phyloP scores from a whole-genome alignment of 64 coral and sea anemone genomes.

The Porites australiensis region DNA sequence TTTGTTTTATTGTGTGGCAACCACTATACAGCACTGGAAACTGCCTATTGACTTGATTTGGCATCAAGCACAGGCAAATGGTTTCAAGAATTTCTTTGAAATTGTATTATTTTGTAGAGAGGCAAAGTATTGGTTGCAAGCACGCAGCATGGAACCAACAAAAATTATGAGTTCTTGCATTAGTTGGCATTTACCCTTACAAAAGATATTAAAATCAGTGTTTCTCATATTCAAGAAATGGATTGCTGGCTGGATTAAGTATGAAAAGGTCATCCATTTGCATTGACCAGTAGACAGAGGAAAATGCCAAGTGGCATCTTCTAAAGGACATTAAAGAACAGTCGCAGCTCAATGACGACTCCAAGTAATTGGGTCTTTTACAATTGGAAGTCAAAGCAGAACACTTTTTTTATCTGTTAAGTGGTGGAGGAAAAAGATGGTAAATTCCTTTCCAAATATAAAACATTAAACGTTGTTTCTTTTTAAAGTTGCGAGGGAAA shows the following conservation, averaged over 20 bases:
- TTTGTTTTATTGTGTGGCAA: too few species aligned
- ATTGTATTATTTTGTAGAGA: neutral
- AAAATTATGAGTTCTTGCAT: conserved; percentile 1
- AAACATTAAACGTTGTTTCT: neutral
- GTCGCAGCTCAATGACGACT: neutral
- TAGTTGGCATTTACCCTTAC: neutral
- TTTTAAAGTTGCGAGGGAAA: neutral
- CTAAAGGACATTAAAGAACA: neutral
- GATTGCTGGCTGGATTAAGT: conserved; percentile 3
- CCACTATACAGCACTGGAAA: too few species aligned
- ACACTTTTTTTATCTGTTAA: neutral
- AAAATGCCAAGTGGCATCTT: conserved; percentile 5
- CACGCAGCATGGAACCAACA: neutral
- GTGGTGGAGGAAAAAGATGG: neutral
- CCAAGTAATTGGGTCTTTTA: neutral
- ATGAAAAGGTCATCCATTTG: conserved; percentile 1
- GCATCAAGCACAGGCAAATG: neutral
- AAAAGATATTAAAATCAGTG: neutral
- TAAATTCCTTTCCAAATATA: neutral
- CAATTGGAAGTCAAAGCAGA: neutral
- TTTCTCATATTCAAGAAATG: neutral
- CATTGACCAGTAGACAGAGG: neutral
- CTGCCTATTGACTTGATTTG: too few species aligned
- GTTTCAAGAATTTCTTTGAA: neutral
- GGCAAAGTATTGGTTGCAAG: neutral